phyloP scores from a whole-genome alignment of 1,140 invertebrate species.

The Caenorhabditis elegans region DNA sequence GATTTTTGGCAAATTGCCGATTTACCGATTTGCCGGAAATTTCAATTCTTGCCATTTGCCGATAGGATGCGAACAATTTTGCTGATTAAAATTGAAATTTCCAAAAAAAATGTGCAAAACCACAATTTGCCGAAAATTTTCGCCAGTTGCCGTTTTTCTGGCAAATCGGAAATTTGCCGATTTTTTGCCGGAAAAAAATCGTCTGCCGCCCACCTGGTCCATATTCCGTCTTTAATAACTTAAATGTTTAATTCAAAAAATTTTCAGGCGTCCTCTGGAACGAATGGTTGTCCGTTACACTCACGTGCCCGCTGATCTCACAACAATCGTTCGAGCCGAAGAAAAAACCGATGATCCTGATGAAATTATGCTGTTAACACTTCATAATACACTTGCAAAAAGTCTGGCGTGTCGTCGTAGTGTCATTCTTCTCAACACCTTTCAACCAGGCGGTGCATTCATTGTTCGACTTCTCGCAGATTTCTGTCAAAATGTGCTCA shows the following conservation, averaged over 20 bases:
- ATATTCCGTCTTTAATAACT: no score
- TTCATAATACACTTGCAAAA: slow-evolving; percentile 34
- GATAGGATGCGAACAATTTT: no score
- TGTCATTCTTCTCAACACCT: not conserved
- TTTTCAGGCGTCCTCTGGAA: slow-evolving; percentile 41
- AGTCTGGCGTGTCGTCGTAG: not conserved
- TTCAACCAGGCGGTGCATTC: not conserved
- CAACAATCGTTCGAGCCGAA: slow-evolving; percentile 8
- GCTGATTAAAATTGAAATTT: no score
- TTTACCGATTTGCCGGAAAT: no score
- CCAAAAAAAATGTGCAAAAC: no score
- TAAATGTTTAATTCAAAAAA: not conserved
- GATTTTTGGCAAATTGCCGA: no score
- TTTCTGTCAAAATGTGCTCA: not conserved
- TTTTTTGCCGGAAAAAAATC: no score
- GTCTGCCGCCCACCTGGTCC: no score
- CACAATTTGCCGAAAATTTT: no score
- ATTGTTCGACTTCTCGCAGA: slow-evolving; percentile 18
- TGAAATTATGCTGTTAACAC: slow-evolving; percentile 11
- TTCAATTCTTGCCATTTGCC: no score
- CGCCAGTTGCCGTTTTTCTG: no score
- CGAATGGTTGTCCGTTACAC: slow-evolving; percentile 38
- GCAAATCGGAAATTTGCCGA: no score
- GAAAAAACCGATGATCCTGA: slow-evolving; percentile 21
- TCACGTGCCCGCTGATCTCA: not conserved